A percentile compares a stretch with the other conserved stretches of the same genome.
These are phyloP conservation scores for Pseudomyrmex concolor DNA, from an alignment of 1,140 invertebrate genomes.

Conservation along the genomic window DNA sequence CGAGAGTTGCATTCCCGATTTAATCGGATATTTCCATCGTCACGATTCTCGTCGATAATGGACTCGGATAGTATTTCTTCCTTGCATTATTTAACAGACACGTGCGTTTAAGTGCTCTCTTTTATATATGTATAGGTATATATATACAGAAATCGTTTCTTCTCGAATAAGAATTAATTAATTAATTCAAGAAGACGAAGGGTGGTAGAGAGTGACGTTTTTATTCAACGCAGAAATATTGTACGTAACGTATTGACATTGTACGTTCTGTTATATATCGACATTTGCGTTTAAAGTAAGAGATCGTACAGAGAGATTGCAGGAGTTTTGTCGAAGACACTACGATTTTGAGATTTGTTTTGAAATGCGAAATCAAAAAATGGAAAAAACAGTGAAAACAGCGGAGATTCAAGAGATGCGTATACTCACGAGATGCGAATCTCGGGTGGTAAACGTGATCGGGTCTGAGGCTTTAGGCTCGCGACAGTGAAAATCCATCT, in stretches of 20 bases:
- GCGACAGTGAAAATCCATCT: constrained; percentile 95
- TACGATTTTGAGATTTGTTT: too few relatives aligned
- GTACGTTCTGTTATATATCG: background rate
- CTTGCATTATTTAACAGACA: constrained; percentile 46
- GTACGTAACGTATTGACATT: background rate
- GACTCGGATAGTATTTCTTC: constrained; percentile 29
- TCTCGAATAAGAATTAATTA: constrained; percentile 4
- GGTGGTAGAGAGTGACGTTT: background rate
- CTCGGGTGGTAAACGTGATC: constrained; percentile 95
- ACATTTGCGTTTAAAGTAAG: background rate
- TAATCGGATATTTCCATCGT: constrained; percentile 53
- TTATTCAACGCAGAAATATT: background rate
- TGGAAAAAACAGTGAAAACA: background rate
- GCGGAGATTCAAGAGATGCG: constrained; percentile 3
- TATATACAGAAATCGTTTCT: background rate
- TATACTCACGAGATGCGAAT: constrained; percentile 93
- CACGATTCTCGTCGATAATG: constrained; percentile 48
- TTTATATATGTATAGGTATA: too few relatives aligned
- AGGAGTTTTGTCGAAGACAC: too few relatives aligned
- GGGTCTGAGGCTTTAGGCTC: constrained; percentile 94
- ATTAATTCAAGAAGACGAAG: background rate
- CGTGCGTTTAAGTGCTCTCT: constrained; percentile 4
- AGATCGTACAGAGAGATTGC: too few relatives aligned
- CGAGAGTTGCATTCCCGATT: constrained; percentile 39
- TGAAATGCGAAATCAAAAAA: background rate